phyloP scores from a whole-genome alignment of 2,797 vertebrate species.

The Pterois miles region DNA sequence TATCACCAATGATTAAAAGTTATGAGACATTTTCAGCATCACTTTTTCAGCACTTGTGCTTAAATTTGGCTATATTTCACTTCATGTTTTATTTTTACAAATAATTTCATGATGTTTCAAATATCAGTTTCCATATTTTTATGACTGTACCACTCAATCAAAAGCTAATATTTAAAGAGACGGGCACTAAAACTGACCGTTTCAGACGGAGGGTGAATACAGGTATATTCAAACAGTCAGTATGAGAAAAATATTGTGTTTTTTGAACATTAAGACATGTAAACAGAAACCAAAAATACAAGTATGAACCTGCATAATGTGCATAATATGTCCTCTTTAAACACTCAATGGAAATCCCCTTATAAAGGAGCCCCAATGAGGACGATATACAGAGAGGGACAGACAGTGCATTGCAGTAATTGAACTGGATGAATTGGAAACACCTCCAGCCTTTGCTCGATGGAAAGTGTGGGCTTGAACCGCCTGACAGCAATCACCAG shows the following conservation, averaged over 20 bases:
- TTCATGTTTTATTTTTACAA: too few relatives aligned
- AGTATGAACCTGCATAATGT: not conserved
- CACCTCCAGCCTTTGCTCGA: not conserved
- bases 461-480: not conserved
- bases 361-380: not conserved
- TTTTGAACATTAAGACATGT: too few relatives aligned
- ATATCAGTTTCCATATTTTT: too few relatives aligned
- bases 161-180: too few relatives aligned
- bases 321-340: not conserved
- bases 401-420: not conserved
- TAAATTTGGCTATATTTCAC: too few relatives aligned
- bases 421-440: conserved; percentile 30
- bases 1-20: not conserved
- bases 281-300: not conserved
- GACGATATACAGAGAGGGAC: not conserved
- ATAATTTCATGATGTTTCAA: too few relatives aligned
- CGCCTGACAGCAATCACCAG: conserved; percentile 2
- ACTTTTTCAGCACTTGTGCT: too few relatives aligned
- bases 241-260: accelerated
- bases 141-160: too few relatives aligned
- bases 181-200: too few relatives aligned
- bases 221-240: too few relatives aligned
- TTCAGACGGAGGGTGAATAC: too few relatives aligned
- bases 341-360: not conserved
- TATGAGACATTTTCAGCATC: too few relatives aligned